phyloP scores from a whole-genome alignment of 2,113 vertebrate genomes.

The Climacteris rufus region DNA sequence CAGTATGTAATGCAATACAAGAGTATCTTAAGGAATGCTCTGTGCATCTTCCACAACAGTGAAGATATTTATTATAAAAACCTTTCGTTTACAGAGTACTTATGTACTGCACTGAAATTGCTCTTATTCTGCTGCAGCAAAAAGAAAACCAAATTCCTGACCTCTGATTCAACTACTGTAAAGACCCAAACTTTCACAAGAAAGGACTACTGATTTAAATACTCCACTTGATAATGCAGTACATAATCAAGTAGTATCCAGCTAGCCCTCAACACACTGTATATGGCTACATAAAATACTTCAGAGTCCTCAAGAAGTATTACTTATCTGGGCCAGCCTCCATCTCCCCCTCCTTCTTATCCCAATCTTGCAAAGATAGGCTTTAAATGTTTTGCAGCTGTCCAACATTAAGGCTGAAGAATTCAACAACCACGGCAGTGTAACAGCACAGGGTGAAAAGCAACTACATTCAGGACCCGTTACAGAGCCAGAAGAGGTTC shows the following conservation, averaged over 20 bases:
- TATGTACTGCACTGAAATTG: not conserved
- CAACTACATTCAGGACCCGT: not conserved
- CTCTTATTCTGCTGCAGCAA: not conserved
- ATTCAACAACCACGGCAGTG: not conserved
- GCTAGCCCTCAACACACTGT: not conserved
- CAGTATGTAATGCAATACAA: not conserved
- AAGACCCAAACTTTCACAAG: not conserved
- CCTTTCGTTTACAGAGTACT: not conserved
- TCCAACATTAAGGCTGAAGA: conserved; percentile 16
- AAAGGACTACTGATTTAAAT: not conserved
- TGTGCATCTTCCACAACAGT: not conserved
- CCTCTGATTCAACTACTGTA: not conserved
- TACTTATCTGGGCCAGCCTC: not conserved
- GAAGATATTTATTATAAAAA: not conserved
- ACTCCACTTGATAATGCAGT: not conserved
- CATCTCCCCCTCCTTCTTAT: not conserved
- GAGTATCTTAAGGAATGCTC: not conserved
- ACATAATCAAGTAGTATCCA: not conserved
- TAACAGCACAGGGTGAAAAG: not conserved
- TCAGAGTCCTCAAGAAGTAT: not conserved
- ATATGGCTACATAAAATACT: not conserved
- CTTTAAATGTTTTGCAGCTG: conserved; percentile 42
- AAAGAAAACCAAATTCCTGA: not conserved
- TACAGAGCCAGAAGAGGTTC: not conserved
- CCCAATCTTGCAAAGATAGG: conserved; percentile 27